Base-by-base conservation (phyloP, 2,113 vertebrate genomes). In the Periophthalmus modestus region DNA sequence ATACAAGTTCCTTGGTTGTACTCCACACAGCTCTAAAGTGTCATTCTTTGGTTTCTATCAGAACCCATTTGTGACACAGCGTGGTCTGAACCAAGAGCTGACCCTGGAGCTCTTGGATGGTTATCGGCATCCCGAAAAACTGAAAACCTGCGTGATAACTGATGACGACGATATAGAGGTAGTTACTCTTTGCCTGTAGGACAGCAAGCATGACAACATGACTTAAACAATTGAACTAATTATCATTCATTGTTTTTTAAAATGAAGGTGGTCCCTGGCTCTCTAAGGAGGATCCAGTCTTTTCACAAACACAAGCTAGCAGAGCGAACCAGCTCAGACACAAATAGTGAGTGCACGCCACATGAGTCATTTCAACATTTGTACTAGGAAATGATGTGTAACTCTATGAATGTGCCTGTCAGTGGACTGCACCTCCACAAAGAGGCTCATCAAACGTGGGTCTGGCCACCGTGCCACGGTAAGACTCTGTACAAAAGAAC, bases 101-200 rank as follows among this genome's bases (percentile, higher is more conserved):
- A 96, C 94, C 52, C 90, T 94, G 23, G 95, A 97, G 23, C 93
- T 97, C 78, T 92, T 97, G 72, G 96, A 97, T 78, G 95, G 95
- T 66, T 85, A 91, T 34, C 88, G 77, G 39, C 89, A 97, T 61
- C 96, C 96, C 4, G 95, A 95, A 78, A 95, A 95, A 61, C 92
- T 94, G 23, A 80, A 89, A 63, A 72, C 77, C 36, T 85, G 72
- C 23, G 63, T 85, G 6, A 87, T 86, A 36, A 52, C 67, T 0
- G 96, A 96, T 0, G 96, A 97, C 0, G 96, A 97, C 0, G 96
- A 96, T 5, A 87, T 89, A 59, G 96, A 97, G 94, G 93, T 67
- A 67, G 11, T n/a, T 23, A 23, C 54, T 57, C 54, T 23, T 34
- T 9, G 28, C 61, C 61, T 18, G 33, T 18, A 7, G 7, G 2